Conservation (phyloP, 2,113 vertebrate species). For the Nycticebus coucang region DNA sequence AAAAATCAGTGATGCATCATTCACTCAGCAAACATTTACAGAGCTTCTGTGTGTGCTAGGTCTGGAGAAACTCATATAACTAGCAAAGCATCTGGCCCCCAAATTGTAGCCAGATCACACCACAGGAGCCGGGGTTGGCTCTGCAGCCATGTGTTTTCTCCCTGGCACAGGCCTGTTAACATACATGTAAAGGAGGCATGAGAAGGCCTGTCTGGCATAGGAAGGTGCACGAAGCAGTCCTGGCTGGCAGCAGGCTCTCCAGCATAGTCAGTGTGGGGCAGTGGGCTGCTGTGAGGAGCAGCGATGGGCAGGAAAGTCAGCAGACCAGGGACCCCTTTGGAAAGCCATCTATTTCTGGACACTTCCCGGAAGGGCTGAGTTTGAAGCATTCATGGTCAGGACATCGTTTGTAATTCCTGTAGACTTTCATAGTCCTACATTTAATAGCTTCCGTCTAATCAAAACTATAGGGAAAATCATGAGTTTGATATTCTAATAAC, state of each 20-base stretch:
- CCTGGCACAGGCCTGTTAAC: not conserved
- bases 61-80: too few relatives aligned
- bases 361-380: too few relatives aligned
- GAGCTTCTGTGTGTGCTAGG: not conserved
- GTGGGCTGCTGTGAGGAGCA: not conserved
- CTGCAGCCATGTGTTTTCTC: not conserved
- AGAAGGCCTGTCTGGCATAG: rapidly evolving
- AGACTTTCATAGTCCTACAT: not conserved
- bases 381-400: not conserved
- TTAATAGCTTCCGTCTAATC: not conserved
- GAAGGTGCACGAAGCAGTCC: not conserved
- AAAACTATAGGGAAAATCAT: not conserved
- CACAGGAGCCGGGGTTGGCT: not conserved
- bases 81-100: rapidly evolving
- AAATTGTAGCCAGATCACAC: not conserved
- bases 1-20: not conserved
- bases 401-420: not conserved
- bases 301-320: not conserved
- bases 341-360: not conserved
- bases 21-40: not conserved
- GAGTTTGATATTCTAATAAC: not conserved
- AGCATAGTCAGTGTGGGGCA: rapidly evolving
- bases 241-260: not conserved
- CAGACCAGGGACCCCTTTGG: not conserved
- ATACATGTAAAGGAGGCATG: rapidly evolving